phyloP scores from a whole-genome alignment of 2,888 invertebrate species.

The Lasioglossum leucozonium region DNA sequence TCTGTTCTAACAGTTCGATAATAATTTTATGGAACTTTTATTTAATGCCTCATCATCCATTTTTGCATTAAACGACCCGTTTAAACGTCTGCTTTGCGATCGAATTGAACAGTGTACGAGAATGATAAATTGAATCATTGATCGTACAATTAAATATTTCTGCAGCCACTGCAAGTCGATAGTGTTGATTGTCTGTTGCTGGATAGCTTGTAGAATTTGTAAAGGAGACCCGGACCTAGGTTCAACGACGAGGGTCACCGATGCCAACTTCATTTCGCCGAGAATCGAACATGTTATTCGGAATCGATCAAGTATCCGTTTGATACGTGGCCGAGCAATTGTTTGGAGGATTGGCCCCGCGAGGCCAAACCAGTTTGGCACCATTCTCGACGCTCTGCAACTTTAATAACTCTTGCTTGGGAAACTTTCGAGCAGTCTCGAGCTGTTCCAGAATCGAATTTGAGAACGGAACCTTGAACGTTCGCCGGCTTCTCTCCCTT shows the following conservation, averaged over 20 bases:
- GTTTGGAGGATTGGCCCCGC: not conserved
- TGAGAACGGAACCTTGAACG: not conserved
- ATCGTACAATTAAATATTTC: not conserved
- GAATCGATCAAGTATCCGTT: slow-evolving; percentile 7
- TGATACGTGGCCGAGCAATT: slow-evolving; percentile 4
- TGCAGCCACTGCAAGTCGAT: not conserved
- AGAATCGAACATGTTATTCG: not conserved
- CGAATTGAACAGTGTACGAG: too few relatives aligned
- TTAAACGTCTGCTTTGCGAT: not conserved
- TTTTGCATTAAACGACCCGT: too few relatives aligned
- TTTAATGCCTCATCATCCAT: too few relatives aligned
- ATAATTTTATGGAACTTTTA: too few relatives aligned
- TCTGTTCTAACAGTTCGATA: too few relatives aligned
- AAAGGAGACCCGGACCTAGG: not conserved
- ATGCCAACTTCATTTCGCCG: not conserved
- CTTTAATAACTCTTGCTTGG: not conserved
- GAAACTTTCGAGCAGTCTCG: not conserved
- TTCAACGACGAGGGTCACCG: not conserved
- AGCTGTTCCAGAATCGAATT: not conserved
- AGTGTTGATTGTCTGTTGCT: not conserved
- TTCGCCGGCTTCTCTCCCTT: not conserved
- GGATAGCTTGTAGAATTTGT: not conserved
- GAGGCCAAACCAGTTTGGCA: slow-evolving; percentile 3
- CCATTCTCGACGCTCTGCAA: not conserved
- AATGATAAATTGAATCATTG: not conserved